Conservation (phyloP, 2,113 vertebrate genomes). For the Cheilinus undulatus region DNA sequence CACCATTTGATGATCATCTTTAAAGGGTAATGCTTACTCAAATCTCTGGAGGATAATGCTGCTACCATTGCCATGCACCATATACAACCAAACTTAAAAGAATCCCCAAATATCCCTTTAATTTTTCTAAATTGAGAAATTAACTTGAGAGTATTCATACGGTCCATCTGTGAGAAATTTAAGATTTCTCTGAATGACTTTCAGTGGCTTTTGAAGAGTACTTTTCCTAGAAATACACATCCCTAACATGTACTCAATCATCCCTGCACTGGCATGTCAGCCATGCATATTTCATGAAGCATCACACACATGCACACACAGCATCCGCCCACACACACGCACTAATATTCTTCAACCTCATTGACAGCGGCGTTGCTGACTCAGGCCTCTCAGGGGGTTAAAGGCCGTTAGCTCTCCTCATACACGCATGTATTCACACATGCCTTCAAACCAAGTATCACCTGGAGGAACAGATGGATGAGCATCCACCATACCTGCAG, state of each 20-base stretch:
- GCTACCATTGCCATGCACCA: no score
- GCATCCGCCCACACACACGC: slow-evolving; percentile 29
- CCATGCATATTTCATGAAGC: slow-evolving; percentile 62
- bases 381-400: slow-evolving; percentile 60
- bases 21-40: no score
- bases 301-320: slow-evolving; percentile 24
- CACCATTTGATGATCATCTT: no score
- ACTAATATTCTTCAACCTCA: slow-evolving; percentile 60
- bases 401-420: slow-evolving; percentile 37
- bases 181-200: no score
- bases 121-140: no score
- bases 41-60: no score
- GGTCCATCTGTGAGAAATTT: no score
- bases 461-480: slow-evolving; percentile 11
- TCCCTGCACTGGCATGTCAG: slow-evolving; percentile 46
- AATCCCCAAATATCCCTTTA: no score
- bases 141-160: no score
- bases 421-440: neutral
- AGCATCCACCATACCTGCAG: slow-evolving; percentile 2
- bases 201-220: no score
- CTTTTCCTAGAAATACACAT: no score
- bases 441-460: neutral
- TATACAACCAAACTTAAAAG: no score
- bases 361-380: slow-evolving; percentile 68
- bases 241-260: slow-evolving; percentile 37